phyloP scores from a whole-genome alignment of 1,140 invertebrate genomes.

The Heterodera schachtii region DNA sequence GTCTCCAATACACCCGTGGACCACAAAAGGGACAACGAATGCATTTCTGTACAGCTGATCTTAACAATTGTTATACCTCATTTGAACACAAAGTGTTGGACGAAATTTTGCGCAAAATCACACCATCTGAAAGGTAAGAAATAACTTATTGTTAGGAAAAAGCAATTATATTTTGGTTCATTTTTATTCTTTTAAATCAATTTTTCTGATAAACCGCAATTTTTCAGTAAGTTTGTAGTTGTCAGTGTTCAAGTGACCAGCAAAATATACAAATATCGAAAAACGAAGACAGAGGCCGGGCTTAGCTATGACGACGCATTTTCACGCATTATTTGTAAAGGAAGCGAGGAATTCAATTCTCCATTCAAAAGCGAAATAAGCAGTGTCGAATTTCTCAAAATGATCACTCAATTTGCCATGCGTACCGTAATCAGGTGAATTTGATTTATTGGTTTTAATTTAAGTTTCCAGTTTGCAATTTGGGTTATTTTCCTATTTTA shows the following conservation, averaged over 20 bases:
- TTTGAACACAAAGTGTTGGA: slow-evolving; percentile 33
- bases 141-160: too few species aligned
- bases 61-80: slow-evolving; percentile 36
- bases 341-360: slow-evolving; percentile 25
- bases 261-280: slow-evolving; percentile 29
- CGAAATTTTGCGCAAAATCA: slow-evolving; percentile 28
- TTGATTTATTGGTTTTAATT: too few species aligned
- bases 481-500: background rate
- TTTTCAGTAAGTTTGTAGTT: slow-evolving; percentile 33
- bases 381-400: slow-evolving; percentile 26
- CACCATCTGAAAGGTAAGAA: slow-evolving; percentile 28
- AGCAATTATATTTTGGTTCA: too few species aligned
- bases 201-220: too few species aligned
- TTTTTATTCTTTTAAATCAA: too few species aligned
- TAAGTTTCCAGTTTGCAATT: background rate
- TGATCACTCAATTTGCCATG: slow-evolving; percentile 36
- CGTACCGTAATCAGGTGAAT: slow-evolving; percentile 34
- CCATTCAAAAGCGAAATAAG: slow-evolving; percentile 15
- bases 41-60: slow-evolving; percentile 31
- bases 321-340: slow-evolving; percentile 25
- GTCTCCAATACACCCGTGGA: slow-evolving; percentile 11
- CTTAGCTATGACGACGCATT: slow-evolving; percentile 7
- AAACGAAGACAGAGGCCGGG: slow-evolving; percentile 24
- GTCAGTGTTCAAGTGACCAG: slow-evolving; percentile 23
- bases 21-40: slow-evolving; percentile 16